Conservation (phyloP, 2,888 invertebrate species). For the Microplitis deprimator region DNA sequence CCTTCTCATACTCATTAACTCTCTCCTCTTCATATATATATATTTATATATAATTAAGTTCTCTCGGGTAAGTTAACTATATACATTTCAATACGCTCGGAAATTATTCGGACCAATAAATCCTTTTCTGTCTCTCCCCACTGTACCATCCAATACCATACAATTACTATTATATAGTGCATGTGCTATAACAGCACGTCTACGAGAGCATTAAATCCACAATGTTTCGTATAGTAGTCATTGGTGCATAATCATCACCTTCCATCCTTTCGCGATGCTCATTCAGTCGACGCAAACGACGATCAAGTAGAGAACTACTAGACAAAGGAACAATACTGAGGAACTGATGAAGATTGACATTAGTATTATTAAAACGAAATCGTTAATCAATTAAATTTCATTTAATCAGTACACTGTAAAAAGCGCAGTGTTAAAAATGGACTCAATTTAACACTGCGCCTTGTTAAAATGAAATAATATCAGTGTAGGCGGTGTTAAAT, state of each 20-base stretch:
- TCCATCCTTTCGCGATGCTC: slow-evolving; percentile 18
- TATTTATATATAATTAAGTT: background rate
- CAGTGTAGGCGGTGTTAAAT: no score
- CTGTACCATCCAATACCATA: no score
- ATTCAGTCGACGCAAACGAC: slow-evolving; percentile 13
- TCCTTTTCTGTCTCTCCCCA: slow-evolving; percentile 19
- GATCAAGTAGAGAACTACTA: slow-evolving; percentile 5
- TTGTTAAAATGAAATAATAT: no score
- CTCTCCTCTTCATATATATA: background rate
- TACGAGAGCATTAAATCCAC: background rate
- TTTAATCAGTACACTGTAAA: background rate
- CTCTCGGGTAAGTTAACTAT: background rate
- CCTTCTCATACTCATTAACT: background rate
- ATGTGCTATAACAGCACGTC: no score
- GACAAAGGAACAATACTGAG: slow-evolving; percentile 20
- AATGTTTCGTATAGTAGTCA: slow-evolving; percentile 22
- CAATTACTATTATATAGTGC: no score
- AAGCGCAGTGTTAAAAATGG: no score
- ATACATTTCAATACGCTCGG: slow-evolving; percentile 11
- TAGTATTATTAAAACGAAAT: slow-evolving; percentile 5
- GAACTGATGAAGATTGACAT: slow-evolving; percentile 22
- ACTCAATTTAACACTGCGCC: no score
- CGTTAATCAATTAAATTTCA: slow-evolving; percentile 17
- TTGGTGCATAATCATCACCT: slow-evolving; percentile 1
- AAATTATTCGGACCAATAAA: slow-evolving; percentile 24